Base-by-base conservation (phyloP, 2,888 invertebrate genomes). In the Arge pagana region DNA sequence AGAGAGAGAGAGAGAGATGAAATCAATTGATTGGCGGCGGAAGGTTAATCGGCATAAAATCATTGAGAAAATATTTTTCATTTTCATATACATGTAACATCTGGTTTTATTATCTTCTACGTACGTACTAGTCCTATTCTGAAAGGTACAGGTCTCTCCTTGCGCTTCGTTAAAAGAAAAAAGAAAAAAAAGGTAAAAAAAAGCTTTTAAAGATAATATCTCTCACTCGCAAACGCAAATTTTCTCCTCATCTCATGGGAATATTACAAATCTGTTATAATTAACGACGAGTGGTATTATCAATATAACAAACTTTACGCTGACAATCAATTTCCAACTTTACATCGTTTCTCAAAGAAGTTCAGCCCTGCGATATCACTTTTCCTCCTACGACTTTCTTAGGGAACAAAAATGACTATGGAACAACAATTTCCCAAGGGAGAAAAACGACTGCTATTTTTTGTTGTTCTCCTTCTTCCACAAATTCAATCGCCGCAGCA, bases 61-160 rank as follows among this genome's bases (percentile, higher is more conserved):
- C 8, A 45, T 45, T 45, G 45, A 45, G 45, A 45, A 45, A 45
- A 45, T 33, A 28, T 10, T 10, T 50, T 26, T 21, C 11, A 31
- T 33, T 43, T 37, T 35, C 24, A 23, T 28, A 42, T 43, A 51
- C 18, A 35, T 40, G 18, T 52, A 39, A 45, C 24, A 40, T 19
- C 30, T 21, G 48, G 36, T 28, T 52, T 30, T 52, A 48, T 43
- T n/a, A n/a, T n/a, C n/a, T 45, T 39, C 30, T 48, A 39, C 30
- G 16, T 36, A 48, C 35, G 37, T 39, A 39, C 30, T 48, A 52
- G 52, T 48, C 48, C 52, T 39, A 52, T 52, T 52, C 52, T 52
- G 52, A 52, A 41, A 52, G 52, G 52, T 52, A 52, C 52, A 48
- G 48, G 52, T 48, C 48, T 52, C 28, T 52, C 39, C 52, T 18